Evolutionary conservation across 2,113 vertebrate genomes (phyloP), one percentile per base, ranked within the genome.

Genomic region (Fregata magnificens): DNA sequence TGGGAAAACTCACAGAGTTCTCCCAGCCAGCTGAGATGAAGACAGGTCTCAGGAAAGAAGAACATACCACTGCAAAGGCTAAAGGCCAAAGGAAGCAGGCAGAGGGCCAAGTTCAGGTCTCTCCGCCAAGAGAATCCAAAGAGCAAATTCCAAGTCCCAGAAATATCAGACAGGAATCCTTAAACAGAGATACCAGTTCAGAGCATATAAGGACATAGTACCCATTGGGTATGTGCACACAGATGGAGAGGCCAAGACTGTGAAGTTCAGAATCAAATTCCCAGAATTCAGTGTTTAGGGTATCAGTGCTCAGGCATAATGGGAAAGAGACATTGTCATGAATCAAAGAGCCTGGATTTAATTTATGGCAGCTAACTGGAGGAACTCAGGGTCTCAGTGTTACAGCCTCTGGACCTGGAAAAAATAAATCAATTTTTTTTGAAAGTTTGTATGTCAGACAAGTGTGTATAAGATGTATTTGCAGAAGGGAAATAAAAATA

Each of bases 121-220:
- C 38, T 92, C 73, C 94, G 96, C 86, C 97, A 94, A 90, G 87
- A 70, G 25, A 87, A 58, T 93, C 69, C 79, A 72, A 78, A 97
- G 88, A 96, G 87, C 93, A 97, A 94, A 91, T 95, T 89, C 94
- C 91, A 94, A 88, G 71, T 82, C 28, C 61, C 76, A 86, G 95
- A 95, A 95, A 88, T 86, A 92, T 69, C 93, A 96, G 62, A 72
- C 72, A 86, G 45, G 79, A 50, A 80, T 63, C 70, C 38, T 61
- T 74, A 93, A 96, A 74, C 73, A 70, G 77, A 82, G 18, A 93
- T 76, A 93, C 56, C 66, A 49, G 7, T 71, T 91, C 74, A 89
- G 95, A 82, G 40, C 91, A 90, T 71, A 61, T 67, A 94, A 93
- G 94, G 94, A 95, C 84, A 52, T 65, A 69, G 52, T 65, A 77